These are phyloP conservation scores for Axinella damicornis DNA, from an alignment of 37 sponge, comb jelly and placozoan species.

Conservation along the genomic window DNA sequence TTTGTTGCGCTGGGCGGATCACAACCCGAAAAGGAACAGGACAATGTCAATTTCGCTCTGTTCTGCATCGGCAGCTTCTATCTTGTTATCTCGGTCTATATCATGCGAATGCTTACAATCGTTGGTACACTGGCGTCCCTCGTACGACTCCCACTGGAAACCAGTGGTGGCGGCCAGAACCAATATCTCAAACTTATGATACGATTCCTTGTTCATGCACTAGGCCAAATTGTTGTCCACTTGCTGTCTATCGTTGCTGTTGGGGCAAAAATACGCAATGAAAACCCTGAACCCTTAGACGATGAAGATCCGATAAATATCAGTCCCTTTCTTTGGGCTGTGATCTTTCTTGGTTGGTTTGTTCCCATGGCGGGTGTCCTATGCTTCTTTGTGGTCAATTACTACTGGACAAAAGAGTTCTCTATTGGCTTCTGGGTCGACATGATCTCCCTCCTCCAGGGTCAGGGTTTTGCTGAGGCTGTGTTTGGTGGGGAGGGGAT, in stretches of 20 bases:
- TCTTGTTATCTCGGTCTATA: constrained; percentile 46
- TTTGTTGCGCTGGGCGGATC: constrained; percentile 5
- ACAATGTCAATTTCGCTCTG: constrained; percentile 4
- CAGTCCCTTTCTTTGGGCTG: constrained; percentile 34
- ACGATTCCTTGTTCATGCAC: constrained; percentile 22
- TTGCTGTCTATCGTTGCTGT: constrained; percentile 20
- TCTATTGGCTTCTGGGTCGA: constrained; percentile 53
- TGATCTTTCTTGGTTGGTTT: constrained; percentile 23
- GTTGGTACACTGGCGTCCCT: constrained; percentile 15
- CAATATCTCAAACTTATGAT: constrained; percentile 3
- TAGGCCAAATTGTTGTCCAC: constrained; percentile 46
- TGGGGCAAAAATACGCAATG: constrained; percentile 46
- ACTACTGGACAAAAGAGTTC: constrained; percentile 55
- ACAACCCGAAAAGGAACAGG: not conserved
- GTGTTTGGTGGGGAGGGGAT: constrained; percentile 34
- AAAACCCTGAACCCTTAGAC: not conserved
- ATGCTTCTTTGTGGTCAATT: constrained; percentile 54
- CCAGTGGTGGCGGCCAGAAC: not conserved
- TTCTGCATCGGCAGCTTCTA: constrained; percentile 52
- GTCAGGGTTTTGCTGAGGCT: constrained; percentile 42
- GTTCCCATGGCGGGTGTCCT: constrained; percentile 40
- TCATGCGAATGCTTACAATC: constrained; percentile 34
- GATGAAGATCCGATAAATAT: not conserved
- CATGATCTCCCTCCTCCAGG: constrained; percentile 56
- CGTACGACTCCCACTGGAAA: not conserved